Conservation (phyloP, 2,797 vertebrate species). For the Parauchenoglanis punctatus region DNA sequence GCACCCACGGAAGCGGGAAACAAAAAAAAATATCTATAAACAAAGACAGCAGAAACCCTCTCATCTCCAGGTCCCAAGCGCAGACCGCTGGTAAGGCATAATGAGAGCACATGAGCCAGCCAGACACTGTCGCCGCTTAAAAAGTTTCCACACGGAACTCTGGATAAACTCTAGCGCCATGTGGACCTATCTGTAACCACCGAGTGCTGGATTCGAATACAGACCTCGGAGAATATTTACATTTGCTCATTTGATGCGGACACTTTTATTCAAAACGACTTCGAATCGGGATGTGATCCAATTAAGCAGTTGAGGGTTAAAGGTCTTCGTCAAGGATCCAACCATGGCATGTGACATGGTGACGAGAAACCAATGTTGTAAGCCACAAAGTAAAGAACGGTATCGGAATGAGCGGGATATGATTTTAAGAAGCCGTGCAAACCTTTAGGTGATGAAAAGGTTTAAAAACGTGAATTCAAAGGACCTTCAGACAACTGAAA, state of each 20-base stretch:
- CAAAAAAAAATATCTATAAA: conserved; percentile 28
- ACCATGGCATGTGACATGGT: neutral
- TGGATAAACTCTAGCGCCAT: conserved; percentile 20
- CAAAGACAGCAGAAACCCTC: conserved; percentile 29
- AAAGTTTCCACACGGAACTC: conserved; percentile 34
- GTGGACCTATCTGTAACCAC: neutral
- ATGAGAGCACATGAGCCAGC: neutral
- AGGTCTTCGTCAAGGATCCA: neutral
- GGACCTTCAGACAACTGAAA: conserved; percentile 6
- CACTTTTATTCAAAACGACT: neutral
- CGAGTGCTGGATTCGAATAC: neutral
- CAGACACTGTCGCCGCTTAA: conserved; percentile 9
- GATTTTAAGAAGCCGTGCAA: neutral
- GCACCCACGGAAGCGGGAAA: conserved; percentile 18
- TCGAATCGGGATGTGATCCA: neutral
- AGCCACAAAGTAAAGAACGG: neutral
- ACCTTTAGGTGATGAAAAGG: neutral
- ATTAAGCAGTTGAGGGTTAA: neutral
- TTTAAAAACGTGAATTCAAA: neutral
- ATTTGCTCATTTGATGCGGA: neutral
- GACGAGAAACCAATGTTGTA: neutral
- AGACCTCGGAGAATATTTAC: neutral
- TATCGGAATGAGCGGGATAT: neutral
- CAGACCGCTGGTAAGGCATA: conserved; percentile 6
- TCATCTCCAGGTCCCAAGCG: conserved; percentile 12